These are phyloP conservation scores for Sylvilagus floridanus DNA, from an alignment of 2,797 vertebrate species.

Conservation along the genomic window DNA sequence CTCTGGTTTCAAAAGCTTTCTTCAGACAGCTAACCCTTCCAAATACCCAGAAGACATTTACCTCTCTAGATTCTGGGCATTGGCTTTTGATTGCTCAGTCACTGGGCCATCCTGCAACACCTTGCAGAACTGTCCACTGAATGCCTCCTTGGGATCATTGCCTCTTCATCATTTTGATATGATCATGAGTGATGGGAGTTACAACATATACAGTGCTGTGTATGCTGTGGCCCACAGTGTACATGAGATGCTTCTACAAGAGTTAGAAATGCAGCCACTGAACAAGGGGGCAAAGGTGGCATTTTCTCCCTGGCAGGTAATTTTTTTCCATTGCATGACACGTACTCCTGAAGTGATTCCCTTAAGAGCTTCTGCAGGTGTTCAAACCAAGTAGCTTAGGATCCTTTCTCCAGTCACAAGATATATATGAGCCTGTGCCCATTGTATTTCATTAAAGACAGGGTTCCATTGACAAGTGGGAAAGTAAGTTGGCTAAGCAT, in stretches of 20 bases:
- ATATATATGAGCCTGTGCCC: too few species aligned
- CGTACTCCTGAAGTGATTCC: too few species aligned
- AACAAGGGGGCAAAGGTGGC: too few species aligned
- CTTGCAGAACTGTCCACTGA: neutral
- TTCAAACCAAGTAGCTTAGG: neutral
- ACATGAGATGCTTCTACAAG: neutral
- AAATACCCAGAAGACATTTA: neutral
- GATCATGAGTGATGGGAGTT: neutral
- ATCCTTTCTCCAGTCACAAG: too few species aligned
- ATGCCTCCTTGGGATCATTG: neutral
- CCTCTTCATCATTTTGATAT: neutral
- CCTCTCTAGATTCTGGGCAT: neutral
- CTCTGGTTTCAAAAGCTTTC: neutral
- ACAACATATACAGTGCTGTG: neutral
- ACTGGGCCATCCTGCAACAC: neutral
- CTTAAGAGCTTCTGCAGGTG: too few species aligned
- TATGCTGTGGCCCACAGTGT: neutral
- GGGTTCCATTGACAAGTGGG: too few species aligned
- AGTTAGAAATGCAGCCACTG: neutral
- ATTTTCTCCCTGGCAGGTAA: neutral
- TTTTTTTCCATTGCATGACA: too few species aligned
- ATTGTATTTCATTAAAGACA: too few species aligned
- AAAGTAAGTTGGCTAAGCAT: too few species aligned
- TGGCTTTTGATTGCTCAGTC: neutral
- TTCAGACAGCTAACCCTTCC: neutral